A percentile compares a stretch with the other conserved stretches of the same genome.
Evolutionary conservation across 1,140 invertebrate species (phyloP).

Genomic region (Popillia japonica): DNA sequence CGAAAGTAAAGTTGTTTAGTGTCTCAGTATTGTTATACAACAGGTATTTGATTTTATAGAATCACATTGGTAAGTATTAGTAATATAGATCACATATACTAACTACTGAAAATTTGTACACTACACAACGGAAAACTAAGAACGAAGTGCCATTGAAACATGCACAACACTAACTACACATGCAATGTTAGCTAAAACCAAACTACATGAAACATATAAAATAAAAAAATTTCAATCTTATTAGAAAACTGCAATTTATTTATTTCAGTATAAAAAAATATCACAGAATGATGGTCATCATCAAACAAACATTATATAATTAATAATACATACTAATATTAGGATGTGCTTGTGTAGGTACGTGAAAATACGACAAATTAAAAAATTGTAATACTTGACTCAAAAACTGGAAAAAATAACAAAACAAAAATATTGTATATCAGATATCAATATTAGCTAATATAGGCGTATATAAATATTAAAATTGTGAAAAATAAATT

Average conservation of each 20-base stretch:
- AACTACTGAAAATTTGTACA: no score
- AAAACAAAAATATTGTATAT: slow-evolving; percentile 15
- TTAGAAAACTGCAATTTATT: slow-evolving; percentile 47
- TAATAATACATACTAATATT: slow-evolving; percentile 38
- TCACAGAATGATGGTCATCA: slow-evolving; percentile 46
- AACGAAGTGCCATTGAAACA: neutral
- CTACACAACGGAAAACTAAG: neutral
- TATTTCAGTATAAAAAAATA: slow-evolving; percentile 50
- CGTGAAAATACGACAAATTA: slow-evolving; percentile 1
- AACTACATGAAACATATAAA: slow-evolving; percentile 20
- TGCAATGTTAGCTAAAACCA: neutral
- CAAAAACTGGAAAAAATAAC: slow-evolving; percentile 10
- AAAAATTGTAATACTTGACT: neutral
- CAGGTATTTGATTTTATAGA: no score
- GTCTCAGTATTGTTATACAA: no score
- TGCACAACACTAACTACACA: slow-evolving; percentile 12
- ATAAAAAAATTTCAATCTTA: slow-evolving; percentile 48
- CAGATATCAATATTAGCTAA: neutral
- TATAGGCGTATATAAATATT: neutral
- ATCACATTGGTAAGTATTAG: no score
- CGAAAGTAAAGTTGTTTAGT: no score
- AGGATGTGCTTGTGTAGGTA: slow-evolving; percentile 13
- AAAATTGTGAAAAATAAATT: slow-evolving; percentile 3
- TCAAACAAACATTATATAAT: slow-evolving; percentile 28
- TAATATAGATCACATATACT: no score